Base-by-base conservation (phyloP, 2,113 vertebrate genomes). In the Embiotoca jacksoni region DNA sequence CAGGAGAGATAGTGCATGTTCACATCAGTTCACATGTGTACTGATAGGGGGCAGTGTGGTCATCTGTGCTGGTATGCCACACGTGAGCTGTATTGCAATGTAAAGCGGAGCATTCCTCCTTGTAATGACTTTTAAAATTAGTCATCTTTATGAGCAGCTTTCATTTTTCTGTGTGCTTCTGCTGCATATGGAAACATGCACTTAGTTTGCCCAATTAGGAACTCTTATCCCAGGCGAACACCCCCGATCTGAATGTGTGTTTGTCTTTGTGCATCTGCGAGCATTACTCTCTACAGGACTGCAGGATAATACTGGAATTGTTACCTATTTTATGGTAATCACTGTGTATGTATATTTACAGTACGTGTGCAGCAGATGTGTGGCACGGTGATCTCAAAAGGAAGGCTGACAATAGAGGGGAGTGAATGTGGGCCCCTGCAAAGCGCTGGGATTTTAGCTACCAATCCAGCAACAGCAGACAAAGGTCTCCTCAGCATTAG, bases 1-100 rank as follows among this genome's bases (percentile, higher is more conserved):
- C 46, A 23, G 7, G 41, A 23, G 39, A 77, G 81, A 81, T 79
- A 39, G 57, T 44, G 36, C 16, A 16, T 52, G 55, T 3, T 15
- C 50, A 14, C 41, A 50, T 46, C 66, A 72, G 71, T 88, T 60
- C 81, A 67, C 52, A 30, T 46, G 50, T 49, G 7, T 50, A 73
- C 80, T 80, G 83, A 86, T 69, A 90, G 93, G 81, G 88, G 92
- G 91, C 93, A 92, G 86, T 91, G 79, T 91, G 81, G 86, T 80
- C 78, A 84, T 91, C 75, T 79, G 57, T 54, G 47, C 37, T 44
- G 56, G 5, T 41, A 31, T 66, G 5, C 65, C 62, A 69, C 47
- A 44, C 58, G 59, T 73, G 36, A 70, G 47, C 3, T 16, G 47
- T 1, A 13, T 32, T 53, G 3, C 5, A 15, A 33, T 15, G 11